phyloP scores from a whole-genome alignment of 2,113 vertebrate species.

The Mesembrinibis cayennensis region DNA sequence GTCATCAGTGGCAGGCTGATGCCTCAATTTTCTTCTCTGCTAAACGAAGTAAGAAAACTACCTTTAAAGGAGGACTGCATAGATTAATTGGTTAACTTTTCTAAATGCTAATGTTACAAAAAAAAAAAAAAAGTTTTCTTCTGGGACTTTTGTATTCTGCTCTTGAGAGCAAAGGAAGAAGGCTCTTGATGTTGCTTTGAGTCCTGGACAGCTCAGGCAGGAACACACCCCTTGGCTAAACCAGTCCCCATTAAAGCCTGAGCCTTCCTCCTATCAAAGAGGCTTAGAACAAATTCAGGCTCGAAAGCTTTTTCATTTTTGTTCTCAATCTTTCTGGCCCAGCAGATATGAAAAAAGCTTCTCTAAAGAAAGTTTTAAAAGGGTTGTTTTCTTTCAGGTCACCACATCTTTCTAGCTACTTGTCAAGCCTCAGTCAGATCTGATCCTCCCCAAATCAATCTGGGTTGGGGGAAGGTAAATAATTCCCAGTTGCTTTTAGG shows the following conservation, averaged over 20 bases:
- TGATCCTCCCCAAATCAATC: neutral
- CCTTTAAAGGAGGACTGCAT: neutral
- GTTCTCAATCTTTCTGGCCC: neutral
- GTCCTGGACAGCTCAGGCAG: neutral
- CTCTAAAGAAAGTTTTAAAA: neutral
- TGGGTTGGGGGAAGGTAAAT: neutral
- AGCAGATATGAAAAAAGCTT: neutral
- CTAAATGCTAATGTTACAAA: neutral
- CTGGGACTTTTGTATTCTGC: neutral
- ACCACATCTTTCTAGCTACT: neutral
- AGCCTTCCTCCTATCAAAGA: neutral
- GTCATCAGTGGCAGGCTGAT: neutral
- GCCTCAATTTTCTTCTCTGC: neutral
- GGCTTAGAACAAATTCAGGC: neutral
- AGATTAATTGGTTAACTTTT: neutral
- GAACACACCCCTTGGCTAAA: neutral
- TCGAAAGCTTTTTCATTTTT: constrained; percentile 25
- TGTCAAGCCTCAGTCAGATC: neutral
- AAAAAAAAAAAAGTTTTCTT: neutral
- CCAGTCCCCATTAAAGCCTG: neutral
- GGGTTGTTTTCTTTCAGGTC: neutral
- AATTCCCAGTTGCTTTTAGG: neutral
- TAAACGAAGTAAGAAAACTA: neutral
- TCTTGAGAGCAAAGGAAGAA: neutral
- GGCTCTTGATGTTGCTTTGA: neutral